Base-by-base conservation (phyloP, 2,888 invertebrate species). In the Nomada lathburiana region DNA sequence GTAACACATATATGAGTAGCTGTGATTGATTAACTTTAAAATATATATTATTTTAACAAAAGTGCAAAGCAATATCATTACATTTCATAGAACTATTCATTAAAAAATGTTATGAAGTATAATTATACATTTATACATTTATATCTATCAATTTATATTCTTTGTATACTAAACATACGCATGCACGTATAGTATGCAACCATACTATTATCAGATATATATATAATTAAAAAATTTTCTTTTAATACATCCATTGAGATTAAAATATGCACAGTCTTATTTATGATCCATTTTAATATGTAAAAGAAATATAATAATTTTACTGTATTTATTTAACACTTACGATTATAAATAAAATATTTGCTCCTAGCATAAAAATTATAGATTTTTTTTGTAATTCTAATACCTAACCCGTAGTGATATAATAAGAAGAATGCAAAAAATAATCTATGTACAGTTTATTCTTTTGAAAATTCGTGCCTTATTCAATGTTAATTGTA, bases 11-110 rank as follows among this genome's bases (percentile, higher is more conserved):
- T 64, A 47, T 64, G 62, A 72, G 74, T 73, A 86, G 62, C 76
- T 80, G 75, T 79, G 83, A 80, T 86, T 78, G 77, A 86, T 77
- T 67, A 73, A 75, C 42, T 69, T 55, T 76, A 73, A 67, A 71
- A 57, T 57, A 57, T 62, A 65, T 44, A 44, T 57, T 60, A 36
- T 69, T 55, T 79, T 65, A 36, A 70, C 20, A 71, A 77, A 68
- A 65, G 52, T 62, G 20, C 29, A 53, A 44, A 63, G 44, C 47
- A 75, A 75, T 64, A 63, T 80, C n/a, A 71, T 76, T 71, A 55
- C 52, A 69, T 64, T 65, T 69, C 16, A n/a, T 68, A 60, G 20
- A 71, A 59, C 18, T 64, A 59, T 67, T 44, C 26, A 16, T n/a
- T 29, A 59, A 62, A 18, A 75, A 57, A 67, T 75, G 20, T 62